These are phyloP conservation scores for Epinephelus cyanopodus DNA, from an alignment of 2,113 vertebrate species.

Conservation along the genomic window DNA sequence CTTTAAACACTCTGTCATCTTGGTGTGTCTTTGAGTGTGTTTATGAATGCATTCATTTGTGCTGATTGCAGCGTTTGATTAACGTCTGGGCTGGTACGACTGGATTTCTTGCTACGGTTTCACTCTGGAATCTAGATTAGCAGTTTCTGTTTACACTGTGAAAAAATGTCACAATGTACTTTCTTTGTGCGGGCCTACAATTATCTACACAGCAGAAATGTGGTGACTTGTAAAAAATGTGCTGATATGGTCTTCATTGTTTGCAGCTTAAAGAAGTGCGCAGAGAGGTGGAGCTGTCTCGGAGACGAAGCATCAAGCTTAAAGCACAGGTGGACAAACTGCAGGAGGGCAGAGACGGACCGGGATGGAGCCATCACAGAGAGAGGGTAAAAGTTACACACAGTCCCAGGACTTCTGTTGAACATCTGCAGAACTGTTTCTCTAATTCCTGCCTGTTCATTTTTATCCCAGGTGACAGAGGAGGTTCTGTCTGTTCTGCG, in stretches of 20 bases:
- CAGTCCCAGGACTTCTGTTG: neutral
- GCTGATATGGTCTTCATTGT: neutral
- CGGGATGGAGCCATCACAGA: slow-evolving; percentile 78
- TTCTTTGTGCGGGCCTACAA: neutral
- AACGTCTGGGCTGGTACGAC: slow-evolving; percentile 26
- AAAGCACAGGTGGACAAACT: slow-evolving; percentile 86
- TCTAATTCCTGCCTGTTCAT: rapidly evolving
- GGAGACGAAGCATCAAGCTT: slow-evolving; percentile 78
- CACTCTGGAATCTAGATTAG: slow-evolving; percentile 39
- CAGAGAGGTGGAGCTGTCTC: slow-evolving; percentile 82
- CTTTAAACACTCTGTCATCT: neutral
- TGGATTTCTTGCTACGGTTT: slow-evolving; percentile 52
- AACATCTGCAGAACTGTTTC: neutral
- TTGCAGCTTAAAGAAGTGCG: slow-evolving; percentile 83
- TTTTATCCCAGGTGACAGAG: slow-evolving; percentile 76
- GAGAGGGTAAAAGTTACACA: slow-evolving; percentile 69
- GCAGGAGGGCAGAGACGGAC: slow-evolving; percentile 75
- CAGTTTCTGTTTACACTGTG: slow-evolving; percentile 64
- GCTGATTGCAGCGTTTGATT: slow-evolving; percentile 14
- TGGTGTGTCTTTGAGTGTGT: neutral
- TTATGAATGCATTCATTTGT: neutral
- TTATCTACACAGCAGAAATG: neutral
- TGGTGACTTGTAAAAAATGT: neutral
- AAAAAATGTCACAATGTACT: slow-evolving; percentile 3
- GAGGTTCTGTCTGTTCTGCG: slow-evolving; percentile 82